A percentile compares a stretch with the other conserved stretches of the same genome.
These are phyloP conservation scores for Mallotus villosus DNA, from an alignment of 2,797 vertebrate genomes.

Conservation along the genomic window DNA sequence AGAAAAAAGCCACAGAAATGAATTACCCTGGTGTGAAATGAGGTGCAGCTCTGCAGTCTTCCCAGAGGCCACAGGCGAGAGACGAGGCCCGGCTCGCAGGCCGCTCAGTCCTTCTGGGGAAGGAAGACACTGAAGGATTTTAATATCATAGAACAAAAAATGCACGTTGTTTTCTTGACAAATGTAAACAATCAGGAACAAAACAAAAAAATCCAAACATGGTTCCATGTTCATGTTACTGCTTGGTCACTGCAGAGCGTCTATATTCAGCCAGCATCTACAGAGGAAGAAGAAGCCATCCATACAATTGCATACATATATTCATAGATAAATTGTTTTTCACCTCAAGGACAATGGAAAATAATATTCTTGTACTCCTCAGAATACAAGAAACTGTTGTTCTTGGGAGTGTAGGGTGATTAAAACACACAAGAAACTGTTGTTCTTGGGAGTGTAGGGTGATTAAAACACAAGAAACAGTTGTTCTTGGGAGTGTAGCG, in stretches of 20 bases:
- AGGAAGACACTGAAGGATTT: neutral
- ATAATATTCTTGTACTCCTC: slow-evolving; percentile 30
- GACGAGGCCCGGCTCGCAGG: neutral
- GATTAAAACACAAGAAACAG: neutral
- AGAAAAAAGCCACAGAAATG: slow-evolving; percentile 22
- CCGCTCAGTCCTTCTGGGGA: neutral
- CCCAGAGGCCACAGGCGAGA: neutral
- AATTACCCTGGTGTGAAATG: slow-evolving; percentile 40
- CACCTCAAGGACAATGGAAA: slow-evolving; percentile 12
- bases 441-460: neutral
- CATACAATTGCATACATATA: slow-evolving; percentile 46
- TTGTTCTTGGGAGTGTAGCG: neutral
- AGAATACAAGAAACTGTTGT: neutral
- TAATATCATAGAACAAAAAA: neutral
- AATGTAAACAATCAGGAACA: neutral
- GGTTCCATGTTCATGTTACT: neutral
- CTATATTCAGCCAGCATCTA: slow-evolving; percentile 11
- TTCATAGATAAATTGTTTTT: slow-evolving; percentile 44
- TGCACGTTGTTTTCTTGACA: neutral
- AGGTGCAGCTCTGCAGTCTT: slow-evolving; percentile 16
- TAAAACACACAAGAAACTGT: neutral
- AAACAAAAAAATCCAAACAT: no score
- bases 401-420: neutral
- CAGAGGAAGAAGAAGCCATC: neutral
- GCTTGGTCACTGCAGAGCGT: neutral